These are phyloP conservation scores for Phalera bucephala DNA, from an alignment of 2,888 invertebrate species.

Conservation along the genomic window DNA sequence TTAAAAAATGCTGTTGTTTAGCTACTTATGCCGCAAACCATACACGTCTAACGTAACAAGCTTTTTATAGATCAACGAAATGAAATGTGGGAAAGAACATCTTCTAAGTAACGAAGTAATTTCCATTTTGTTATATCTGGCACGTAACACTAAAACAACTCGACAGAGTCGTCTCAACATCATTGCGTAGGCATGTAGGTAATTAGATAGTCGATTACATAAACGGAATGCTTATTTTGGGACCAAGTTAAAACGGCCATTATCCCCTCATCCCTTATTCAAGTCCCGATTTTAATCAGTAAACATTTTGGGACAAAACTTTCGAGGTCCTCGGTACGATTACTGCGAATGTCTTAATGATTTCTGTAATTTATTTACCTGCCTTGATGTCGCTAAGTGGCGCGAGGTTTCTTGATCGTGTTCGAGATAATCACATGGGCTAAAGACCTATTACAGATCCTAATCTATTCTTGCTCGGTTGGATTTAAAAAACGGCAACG, in stretches of 20 bases:
- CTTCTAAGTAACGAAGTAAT: too few relatives aligned
- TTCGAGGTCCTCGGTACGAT: not conserved
- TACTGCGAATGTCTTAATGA: not conserved
- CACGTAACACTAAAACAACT: not conserved
- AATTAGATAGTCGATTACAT: not conserved
- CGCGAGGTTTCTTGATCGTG: too few relatives aligned
- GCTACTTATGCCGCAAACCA: too few relatives aligned
- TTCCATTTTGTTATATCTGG: not conserved
- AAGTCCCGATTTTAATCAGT: constrained; percentile 3
- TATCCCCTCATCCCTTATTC: constrained; percentile 1
- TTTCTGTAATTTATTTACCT: constrained; percentile 1
- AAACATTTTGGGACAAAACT: not conserved
- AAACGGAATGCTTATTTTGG: not conserved
- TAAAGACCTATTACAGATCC: too few relatives aligned
- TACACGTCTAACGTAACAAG: too few relatives aligned
- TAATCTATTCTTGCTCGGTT: too few relatives aligned
- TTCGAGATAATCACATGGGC: too few relatives aligned
- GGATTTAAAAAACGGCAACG: too few relatives aligned
- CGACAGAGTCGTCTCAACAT: not conserved
- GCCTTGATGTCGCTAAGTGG: not conserved
- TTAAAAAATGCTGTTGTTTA: too few relatives aligned
- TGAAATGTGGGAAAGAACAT: too few relatives aligned
- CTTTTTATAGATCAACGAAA: too few relatives aligned
- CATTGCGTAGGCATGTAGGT: not conserved
- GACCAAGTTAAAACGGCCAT: not conserved